Evolutionary conservation across 2,888 invertebrate species (phyloP).

Genomic region (Nomada ferruginata): DNA sequence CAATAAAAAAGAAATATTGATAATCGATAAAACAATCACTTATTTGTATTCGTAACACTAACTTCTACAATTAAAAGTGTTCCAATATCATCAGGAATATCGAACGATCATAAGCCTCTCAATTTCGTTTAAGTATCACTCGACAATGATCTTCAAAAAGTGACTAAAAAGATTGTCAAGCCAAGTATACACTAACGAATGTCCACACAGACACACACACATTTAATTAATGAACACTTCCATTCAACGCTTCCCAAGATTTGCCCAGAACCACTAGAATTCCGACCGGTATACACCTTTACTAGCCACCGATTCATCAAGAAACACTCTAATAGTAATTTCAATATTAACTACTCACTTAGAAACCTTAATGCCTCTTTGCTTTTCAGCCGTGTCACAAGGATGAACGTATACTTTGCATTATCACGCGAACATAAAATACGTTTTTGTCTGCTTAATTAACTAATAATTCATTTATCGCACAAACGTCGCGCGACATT

Average conservation of each 20-base stretch:
- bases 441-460: neutral
- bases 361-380: constrained; percentile 21
- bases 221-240: neutral
- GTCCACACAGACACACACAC: too few species aligned
- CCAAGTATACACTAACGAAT: neutral
- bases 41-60: too few species aligned
- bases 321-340: constrained; percentile 49
- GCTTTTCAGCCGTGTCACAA: neutral
- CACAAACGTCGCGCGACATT: too few species aligned
- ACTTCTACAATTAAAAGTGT: too few species aligned
- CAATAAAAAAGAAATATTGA: too few species aligned
- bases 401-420: neutral
- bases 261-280: neutral
- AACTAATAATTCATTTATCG: neutral
- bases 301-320: neutral
- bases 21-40: too few species aligned
- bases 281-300: neutral
- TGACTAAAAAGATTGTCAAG: neutral
- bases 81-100: neutral
- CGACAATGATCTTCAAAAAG: neutral
- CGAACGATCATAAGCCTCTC: neutral
- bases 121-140: neutral
- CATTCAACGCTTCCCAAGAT: neutral
- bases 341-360: constrained; percentile 50
- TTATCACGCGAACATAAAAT: neutral